These are phyloP conservation scores for Pogona vitticeps DNA, from an alignment of 2,113 vertebrate species.

Conservation along the genomic window DNA sequence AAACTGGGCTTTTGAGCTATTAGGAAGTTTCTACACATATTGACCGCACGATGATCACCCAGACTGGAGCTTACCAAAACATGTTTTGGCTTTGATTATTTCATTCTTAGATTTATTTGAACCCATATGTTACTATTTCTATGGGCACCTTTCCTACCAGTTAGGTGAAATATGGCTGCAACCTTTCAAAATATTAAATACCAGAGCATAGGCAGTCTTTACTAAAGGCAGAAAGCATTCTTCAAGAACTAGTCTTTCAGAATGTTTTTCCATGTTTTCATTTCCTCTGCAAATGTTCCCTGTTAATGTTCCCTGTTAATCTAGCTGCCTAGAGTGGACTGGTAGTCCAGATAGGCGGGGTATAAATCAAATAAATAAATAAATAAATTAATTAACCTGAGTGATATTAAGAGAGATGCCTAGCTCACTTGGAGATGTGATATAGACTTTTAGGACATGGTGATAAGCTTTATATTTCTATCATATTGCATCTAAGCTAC, in stretches of 20 bases:
- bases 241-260: background rate
- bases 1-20: background rate
- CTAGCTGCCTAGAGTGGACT: no score
- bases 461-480: background rate
- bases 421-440: background rate
- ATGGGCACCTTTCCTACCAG: background rate
- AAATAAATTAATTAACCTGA: no score
- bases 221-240: background rate
- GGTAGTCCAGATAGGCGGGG: no score
- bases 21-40: background rate
- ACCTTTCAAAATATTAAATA: background rate
- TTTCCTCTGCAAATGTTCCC: background rate
- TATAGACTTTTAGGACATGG: background rate
- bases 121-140: background rate
- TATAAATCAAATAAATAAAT: no score
- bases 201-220: background rate
- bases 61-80: background rate
- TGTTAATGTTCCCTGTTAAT: no score
- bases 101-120: background rate
- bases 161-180: background rate
- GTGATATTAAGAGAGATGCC: background rate
- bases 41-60: background rate
- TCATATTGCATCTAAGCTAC: slow-evolving; percentile 4
- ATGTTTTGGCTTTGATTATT: background rate
- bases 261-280: background rate